Evolutionary conservation across 2,797 vertebrate genomes (phyloP).

Genomic region (Erpetoichthys calabaricus): DNA sequence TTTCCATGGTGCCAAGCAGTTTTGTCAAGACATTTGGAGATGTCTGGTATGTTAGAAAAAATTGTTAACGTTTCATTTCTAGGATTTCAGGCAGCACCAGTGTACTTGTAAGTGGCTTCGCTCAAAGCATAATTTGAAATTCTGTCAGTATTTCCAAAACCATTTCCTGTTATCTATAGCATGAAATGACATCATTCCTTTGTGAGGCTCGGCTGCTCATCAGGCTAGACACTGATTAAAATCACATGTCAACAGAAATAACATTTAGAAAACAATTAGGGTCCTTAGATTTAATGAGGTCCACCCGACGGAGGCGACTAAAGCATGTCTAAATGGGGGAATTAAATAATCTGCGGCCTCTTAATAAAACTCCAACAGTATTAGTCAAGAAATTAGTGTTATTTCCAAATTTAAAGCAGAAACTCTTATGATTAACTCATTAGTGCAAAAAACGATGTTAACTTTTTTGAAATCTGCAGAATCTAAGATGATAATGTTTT

Average conservation of each 20-base stretch:
- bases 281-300: constrained; percentile 55
- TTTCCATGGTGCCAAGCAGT: background rate
- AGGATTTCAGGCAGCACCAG: too few relatives aligned
- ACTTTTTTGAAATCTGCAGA: too few relatives aligned
- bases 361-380: constrained; percentile 26
- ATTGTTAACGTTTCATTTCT: too few relatives aligned
- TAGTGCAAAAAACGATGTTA: too few relatives aligned
- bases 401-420: too few relatives aligned
- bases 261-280: constrained; percentile 60
- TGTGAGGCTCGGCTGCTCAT: constrained; percentile 48
- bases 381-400: too few relatives aligned
- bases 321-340: constrained; percentile 39
- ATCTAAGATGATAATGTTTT: too few relatives aligned
- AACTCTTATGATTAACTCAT: too few relatives aligned
- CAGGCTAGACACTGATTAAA: constrained; percentile 44
- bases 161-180: constrained; percentile 15
- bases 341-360: constrained; percentile 28
- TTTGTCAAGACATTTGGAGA: background rate
- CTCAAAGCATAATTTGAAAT: too few relatives aligned
- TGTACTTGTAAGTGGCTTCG: too few relatives aligned
- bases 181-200: constrained; percentile 49
- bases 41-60: too few relatives aligned
- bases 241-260: constrained; percentile 49
- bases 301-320: constrained; percentile 45
- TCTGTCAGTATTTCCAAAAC: background rate